Conservation (phyloP, 2,797 vertebrate genomes). For the Caiman crocodilus region DNA sequence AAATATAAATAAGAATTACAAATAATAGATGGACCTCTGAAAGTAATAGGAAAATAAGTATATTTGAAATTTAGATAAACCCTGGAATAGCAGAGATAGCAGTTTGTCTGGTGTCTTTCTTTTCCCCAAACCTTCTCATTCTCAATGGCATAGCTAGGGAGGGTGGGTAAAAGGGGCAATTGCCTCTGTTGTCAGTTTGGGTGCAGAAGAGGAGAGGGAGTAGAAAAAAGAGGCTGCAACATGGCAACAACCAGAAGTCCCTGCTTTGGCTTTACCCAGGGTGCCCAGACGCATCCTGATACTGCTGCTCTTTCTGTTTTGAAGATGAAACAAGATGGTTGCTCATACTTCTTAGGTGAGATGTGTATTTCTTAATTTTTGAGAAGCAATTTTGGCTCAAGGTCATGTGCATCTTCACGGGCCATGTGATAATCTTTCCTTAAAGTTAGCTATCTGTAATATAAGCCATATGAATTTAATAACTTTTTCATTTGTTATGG, state of each 20-base stretch:
- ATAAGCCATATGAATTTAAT: not conserved
- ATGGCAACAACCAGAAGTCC: too few relatives aligned
- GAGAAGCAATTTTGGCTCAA: not conserved
- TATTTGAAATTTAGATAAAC: not conserved
- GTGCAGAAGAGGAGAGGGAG: too few relatives aligned
- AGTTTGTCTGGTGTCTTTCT: not conserved
- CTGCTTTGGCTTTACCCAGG: too few relatives aligned
- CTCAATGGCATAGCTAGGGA: too few relatives aligned
- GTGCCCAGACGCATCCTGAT: too few relatives aligned
- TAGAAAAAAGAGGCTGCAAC: too few relatives aligned
- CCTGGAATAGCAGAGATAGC: not conserved
- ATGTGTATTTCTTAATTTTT: not conserved
- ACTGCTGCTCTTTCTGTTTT: not conserved
- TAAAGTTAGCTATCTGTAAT: not conserved
- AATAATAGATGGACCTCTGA: slow-evolving; percentile 4
- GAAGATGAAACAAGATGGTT: not conserved
- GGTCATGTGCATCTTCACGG: not conserved
- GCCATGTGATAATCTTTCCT: not conserved
- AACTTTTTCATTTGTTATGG: slow-evolving; percentile 4
- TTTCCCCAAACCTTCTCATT: not conserved
- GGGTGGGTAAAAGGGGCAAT: too few relatives aligned
- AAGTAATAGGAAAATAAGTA: not conserved
- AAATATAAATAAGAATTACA: not conserved
- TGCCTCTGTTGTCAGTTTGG: too few relatives aligned
- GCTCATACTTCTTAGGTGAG: not conserved